Evolutionary conservation across 1,140 invertebrate genomes (phyloP).

Genomic region (Holotrichia oblita): DNA sequence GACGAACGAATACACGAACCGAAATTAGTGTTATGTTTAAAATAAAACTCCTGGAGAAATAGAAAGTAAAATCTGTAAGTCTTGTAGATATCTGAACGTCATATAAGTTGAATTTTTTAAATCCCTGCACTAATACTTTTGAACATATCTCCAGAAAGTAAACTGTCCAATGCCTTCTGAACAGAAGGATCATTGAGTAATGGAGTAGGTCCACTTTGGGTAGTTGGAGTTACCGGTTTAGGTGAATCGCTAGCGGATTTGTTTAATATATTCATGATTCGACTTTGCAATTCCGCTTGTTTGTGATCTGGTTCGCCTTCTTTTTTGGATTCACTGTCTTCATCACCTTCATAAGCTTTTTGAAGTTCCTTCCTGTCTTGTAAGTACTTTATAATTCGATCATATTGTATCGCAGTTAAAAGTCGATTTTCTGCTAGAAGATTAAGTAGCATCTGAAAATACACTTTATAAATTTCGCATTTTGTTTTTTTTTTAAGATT

Average conservation of each 20-base stretch:
- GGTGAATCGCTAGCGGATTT: constrained; percentile 54
- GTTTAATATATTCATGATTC: constrained; percentile 86
- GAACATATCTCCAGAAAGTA: constrained; percentile 72
- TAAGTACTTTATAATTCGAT: constrained; percentile 83
- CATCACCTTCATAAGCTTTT: constrained; percentile 74
- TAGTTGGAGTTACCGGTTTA: constrained; percentile 54
- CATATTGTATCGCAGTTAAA: constrained; percentile 83
- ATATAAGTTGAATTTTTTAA: too few relatives aligned
- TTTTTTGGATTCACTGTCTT: constrained; percentile 63
- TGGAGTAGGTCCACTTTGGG: constrained; percentile 62
- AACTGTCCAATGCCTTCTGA: constrained; percentile 78
- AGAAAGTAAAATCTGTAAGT: too few relatives aligned
- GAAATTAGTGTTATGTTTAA: too few relatives aligned
- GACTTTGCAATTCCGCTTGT: constrained; percentile 81
- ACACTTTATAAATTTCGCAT: not conserved
- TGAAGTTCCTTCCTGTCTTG: constrained; percentile 78
- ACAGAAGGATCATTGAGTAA: constrained; percentile 76
- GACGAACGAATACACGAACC: too few relatives aligned
- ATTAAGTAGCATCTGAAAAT: constrained; percentile 71
- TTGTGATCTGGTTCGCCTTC: constrained; percentile 61
- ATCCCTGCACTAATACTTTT: constrained; percentile 62
- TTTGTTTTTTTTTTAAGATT: not conserved
- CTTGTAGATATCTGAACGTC: too few relatives aligned
- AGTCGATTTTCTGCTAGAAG: constrained; percentile 81
- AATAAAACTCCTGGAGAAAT: too few relatives aligned